Percentiles rank a stretch among this genome's conserved stretches.
Conservation (phyloP, 2,888 invertebrate genomes). For the Chelonus formosanus region DNA sequence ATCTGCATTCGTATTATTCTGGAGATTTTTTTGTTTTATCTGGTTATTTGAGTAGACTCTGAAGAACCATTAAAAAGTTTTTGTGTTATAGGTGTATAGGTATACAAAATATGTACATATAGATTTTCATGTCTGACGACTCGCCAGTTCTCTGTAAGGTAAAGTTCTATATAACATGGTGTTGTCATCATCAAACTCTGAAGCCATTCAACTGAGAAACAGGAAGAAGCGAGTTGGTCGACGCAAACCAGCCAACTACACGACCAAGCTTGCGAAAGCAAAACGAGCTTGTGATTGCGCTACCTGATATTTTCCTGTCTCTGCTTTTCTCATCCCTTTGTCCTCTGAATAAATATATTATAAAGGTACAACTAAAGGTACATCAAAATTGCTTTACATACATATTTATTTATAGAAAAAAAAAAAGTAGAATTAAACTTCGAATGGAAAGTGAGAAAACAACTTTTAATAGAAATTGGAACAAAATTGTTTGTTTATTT, state of each 20-base stretch:
- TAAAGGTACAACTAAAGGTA: too few species aligned
- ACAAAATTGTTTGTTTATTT: too few species aligned
- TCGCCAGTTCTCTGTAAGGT: not conserved
- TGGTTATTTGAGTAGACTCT: too few species aligned
- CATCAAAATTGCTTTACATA: too few species aligned
- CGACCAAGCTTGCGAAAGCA: constrained; percentile 6
- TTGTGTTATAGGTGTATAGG: too few species aligned
- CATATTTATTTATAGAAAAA: too few species aligned
- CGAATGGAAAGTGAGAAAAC: too few species aligned
- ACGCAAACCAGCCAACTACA: not conserved
- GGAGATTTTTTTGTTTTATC: too few species aligned
- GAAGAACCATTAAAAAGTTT: too few species aligned
- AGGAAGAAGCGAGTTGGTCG: constrained; percentile 14
- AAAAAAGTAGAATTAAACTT: too few species aligned
- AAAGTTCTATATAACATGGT: constrained; percentile 13
- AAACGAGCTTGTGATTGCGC: constrained; percentile 14
- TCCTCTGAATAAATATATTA: not conserved
- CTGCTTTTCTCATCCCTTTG: not conserved
- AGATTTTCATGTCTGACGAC: not conserved
- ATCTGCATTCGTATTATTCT: too few species aligned
- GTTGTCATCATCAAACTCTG: constrained; percentile 15
- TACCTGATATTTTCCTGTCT: not conserved
- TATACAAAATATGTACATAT: not conserved
- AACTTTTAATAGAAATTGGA: too few species aligned
- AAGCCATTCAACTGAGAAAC: constrained; percentile 20